Conservation (phyloP, 2,797 vertebrate genomes). For the Odontamblyopus rebecca region DNA sequence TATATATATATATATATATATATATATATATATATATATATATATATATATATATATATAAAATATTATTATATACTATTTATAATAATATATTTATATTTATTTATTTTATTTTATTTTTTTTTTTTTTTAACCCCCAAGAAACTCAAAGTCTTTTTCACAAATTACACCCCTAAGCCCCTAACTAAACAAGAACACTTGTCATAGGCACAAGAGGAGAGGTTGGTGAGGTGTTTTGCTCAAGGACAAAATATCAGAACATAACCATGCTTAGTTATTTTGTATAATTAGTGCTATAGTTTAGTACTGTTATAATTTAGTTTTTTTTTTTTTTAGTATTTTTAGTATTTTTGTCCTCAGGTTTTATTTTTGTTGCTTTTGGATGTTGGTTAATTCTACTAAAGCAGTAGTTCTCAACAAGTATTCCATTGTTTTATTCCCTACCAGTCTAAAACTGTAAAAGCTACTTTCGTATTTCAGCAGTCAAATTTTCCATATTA, state of each 20-base stretch:
- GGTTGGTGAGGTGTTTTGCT: neutral
- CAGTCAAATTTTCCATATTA: neutral
- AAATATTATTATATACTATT: too few relatives aligned
- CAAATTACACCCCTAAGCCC: neutral
- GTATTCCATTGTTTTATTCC: neutral
- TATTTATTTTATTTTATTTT: too few relatives aligned
- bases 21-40: too few relatives aligned
- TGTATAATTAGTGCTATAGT: too few relatives aligned
- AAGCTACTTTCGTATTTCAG: neutral
- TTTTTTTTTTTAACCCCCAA: neutral
- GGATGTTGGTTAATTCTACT: neutral
- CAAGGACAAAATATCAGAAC: neutral
- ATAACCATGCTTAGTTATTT: too few relatives aligned
- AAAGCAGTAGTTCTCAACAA: too few relatives aligned
- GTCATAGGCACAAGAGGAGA: neutral
- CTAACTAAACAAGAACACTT: neutral
- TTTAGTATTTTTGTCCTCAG: neutral
- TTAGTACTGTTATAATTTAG: too few relatives aligned
- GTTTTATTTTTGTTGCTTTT: neutral
- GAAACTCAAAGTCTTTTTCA: neutral
- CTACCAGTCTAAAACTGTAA: neutral
- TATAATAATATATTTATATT: too few relatives aligned
- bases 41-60: too few relatives aligned
- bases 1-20: too few relatives aligned
- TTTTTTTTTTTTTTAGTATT: too few relatives aligned